Percentiles rank a stretch among this genome's conserved stretches.
These are phyloP conservation scores for Pharmacophagus antenor DNA, from an alignment of 2,888 invertebrate genomes.

Conservation along the genomic window DNA sequence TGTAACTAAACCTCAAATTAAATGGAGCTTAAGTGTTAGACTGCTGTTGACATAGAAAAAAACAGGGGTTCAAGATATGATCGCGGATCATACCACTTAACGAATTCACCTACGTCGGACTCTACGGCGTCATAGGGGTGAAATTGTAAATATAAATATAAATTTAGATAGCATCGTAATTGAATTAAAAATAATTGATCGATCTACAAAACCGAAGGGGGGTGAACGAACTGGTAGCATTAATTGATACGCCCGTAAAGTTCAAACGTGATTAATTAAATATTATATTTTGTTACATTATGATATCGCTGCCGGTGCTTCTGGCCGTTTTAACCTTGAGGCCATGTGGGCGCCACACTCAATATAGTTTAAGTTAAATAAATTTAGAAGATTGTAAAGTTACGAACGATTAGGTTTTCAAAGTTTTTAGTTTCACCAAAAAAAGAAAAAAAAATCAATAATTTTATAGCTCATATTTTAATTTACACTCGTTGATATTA, in stretches of 20 bases:
- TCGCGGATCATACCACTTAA: no score
- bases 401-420: neutral
- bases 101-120: no score
- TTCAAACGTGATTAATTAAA: constrained; percentile 22
- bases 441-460: no score
- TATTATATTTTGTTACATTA: constrained; percentile 3
- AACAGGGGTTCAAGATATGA: no score
- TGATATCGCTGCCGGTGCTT: neutral
- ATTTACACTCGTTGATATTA: no score
- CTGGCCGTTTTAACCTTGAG: constrained; percentile 21
- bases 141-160: no score
- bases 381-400: neutral
- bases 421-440: neutral
- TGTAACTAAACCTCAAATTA: no score
- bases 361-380: neutral
- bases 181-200: neutral
- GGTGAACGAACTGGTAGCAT: constrained; percentile 20
- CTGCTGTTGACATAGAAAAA: no score
- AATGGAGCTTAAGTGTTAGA: no score
- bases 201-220: neutral
- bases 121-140: neutral
- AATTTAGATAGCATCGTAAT: no score
- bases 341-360: constrained; percentile 15
- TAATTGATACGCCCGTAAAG: constrained; percentile 13
- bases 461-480: no score